phyloP scores from a whole-genome alignment of 2,113 vertebrate species.

The Arizona elegans region DNA sequence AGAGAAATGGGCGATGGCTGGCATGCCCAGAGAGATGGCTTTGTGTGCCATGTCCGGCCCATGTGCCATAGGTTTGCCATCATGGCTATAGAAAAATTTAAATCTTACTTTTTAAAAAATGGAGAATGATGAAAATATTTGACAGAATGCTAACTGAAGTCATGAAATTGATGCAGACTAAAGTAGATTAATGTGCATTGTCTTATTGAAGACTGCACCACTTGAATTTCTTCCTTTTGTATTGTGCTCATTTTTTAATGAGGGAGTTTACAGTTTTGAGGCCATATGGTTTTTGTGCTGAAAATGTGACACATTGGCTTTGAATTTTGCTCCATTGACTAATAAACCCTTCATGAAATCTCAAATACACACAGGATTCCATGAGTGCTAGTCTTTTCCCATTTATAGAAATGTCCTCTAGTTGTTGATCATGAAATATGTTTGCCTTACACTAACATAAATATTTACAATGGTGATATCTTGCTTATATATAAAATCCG shows the following conservation, averaged over 20 bases:
- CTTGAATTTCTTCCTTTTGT: neutral
- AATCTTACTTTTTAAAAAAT: neutral
- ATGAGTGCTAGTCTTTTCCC: slow-evolving; percentile 16
- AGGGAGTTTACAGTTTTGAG: neutral
- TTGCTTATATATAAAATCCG: neutral
- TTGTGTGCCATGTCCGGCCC: no score
- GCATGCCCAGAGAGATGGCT: no score
- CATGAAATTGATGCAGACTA: neutral
- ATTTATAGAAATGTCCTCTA: slow-evolving; percentile 40
- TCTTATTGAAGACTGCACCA: neutral
- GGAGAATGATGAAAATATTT: neutral
- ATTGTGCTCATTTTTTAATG: neutral
- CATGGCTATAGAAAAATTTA: neutral
- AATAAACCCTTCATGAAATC: neutral
- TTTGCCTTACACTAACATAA: slow-evolving; percentile 20
- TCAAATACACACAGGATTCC: slow-evolving; percentile 6
- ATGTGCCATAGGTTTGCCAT: no score
- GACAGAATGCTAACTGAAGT: neutral
- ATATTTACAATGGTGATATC: slow-evolving; percentile 43
- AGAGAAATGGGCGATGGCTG: no score
- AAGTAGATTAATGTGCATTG: neutral
- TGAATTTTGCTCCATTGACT: neutral
- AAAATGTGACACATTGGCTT: slow-evolving; percentile 33
- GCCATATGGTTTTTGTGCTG: neutral
- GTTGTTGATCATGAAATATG: slow-evolving; percentile 16